Evolutionary conservation across 2,888 invertebrate genomes (phyloP), one percentile per base, ranked within the genome.

Genomic region (Pristionchus arcanus): DNA sequence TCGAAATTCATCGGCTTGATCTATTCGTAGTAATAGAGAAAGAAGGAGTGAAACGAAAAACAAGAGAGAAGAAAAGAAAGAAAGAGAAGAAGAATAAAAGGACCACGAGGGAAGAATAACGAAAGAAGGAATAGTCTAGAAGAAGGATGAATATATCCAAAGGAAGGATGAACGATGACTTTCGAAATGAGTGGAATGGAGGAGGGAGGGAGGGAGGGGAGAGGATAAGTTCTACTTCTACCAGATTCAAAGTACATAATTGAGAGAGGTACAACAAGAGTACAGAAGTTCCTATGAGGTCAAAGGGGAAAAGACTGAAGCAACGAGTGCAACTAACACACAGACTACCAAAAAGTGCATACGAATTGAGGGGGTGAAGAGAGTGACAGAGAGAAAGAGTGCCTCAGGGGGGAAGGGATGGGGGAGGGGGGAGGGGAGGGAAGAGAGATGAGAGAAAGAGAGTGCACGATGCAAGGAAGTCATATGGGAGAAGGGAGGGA

Each of bases 301-400:
- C n/a, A 63, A n/a, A 42, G 53, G 21, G 49, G 81, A 34, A 49
- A 16, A 28, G 28, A 34, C 15, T 19, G 74, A 49, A 81, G 81
- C 42, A 49, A 19, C n/a, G n/a, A 81, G 81, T 53, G 81, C 42
- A 49, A 49, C 31, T 42, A 77, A 77, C 53, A 49, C 53, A 81
- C 28, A 81, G 21, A 55, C 85, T 85, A 55, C 85, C 85, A 59
- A 59, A 55, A 85, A 85, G 85, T 55, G 85, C 85, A 84, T 34
- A 83, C 63, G 68, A 68, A 87, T 66, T 31, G 66, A 63, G 25
- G 28, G 63, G 28, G 68, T 16, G 37, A 66, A 49, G 87, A 68
- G 87, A n/a, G 28, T 21, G 66, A 86, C 42, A 21, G 86, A 84
- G 59, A n/a, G 59, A 84, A 25, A 84, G 84, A 34, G 84, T n/a